phyloP scores from a whole-genome alignment of 2,113 vertebrate species.

The Eira barbara region DNA sequence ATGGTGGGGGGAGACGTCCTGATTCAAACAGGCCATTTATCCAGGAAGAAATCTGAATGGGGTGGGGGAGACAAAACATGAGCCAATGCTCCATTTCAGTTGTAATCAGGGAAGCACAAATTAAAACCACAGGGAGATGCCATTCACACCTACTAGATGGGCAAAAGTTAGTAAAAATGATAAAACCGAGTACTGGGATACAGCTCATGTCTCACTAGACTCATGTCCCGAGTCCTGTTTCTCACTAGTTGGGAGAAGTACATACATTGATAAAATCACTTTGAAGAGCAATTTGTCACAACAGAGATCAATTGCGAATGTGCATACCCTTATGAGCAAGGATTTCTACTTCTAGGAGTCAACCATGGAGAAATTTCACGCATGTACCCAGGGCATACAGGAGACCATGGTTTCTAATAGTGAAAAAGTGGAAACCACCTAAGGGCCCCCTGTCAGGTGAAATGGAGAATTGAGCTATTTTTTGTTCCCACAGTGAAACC shows the following conservation, averaged over 20 bases:
- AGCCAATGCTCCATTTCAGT: background rate
- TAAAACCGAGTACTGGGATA: background rate
- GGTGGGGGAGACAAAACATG: background rate
- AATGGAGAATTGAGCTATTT: background rate
- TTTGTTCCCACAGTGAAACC: constrained; percentile 2
- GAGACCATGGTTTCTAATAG: constrained; percentile 10
- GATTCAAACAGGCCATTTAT: background rate
- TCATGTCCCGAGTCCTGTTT: background rate
- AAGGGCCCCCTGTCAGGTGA: background rate
- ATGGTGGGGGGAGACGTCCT: background rate
- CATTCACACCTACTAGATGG: constrained; percentile 6
- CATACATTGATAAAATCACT: constrained; percentile 18
- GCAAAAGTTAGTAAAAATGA: constrained; percentile 16
- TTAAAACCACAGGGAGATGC: constrained; percentile 33
- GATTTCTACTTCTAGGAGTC: background rate
- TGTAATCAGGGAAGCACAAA: background rate
- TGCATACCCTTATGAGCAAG: background rate
- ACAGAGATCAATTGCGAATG: background rate
- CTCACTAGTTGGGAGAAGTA: background rate
- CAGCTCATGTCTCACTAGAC: background rate
- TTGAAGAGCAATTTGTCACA: background rate
- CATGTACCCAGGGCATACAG: background rate
- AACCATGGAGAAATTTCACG: background rate
- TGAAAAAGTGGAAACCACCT: constrained; percentile 55
- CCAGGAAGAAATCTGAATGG: background rate